These are phyloP conservation scores for Phortica okadai DNA, from an alignment of 2,888 invertebrate species.

Conservation along the genomic window DNA sequence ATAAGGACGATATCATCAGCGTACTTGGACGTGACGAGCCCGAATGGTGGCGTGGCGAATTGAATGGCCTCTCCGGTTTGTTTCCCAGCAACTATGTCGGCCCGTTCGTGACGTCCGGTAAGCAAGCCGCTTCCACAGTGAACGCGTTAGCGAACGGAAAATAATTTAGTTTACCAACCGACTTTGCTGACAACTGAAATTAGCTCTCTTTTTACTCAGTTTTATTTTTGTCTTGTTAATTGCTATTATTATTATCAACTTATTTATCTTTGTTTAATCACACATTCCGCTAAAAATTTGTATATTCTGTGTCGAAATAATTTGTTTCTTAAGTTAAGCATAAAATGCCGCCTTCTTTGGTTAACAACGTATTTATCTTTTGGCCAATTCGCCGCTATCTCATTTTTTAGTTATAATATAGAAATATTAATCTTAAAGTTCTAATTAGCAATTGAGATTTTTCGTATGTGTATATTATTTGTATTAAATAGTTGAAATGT, in stretches of 20 bases:
- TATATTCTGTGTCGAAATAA: constrained; percentile 5
- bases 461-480: constrained; percentile 36
- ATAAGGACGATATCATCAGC: constrained; percentile 93
- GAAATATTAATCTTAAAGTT: not conserved
- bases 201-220: not conserved
- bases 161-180: constrained; percentile 46
- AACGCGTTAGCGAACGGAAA: constrained; percentile 67
- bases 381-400: constrained; percentile 1
- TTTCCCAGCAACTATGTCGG: constrained; percentile 98
- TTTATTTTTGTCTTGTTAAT: constrained; percentile 7
- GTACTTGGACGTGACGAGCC: constrained; percentile 94
- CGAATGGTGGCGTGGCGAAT: constrained; percentile 98
- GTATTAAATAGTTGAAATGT: constrained; percentile 38
- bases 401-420: constrained; percentile 16
- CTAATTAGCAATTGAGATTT: constrained; percentile 2
- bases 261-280: constrained; percentile 30
- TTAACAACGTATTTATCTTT: not conserved
- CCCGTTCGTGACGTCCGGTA: constrained; percentile 79
- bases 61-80: constrained; percentile 91
- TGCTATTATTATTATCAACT: constrained; percentile 32
- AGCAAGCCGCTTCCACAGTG: constrained; percentile 61
- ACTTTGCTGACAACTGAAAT: constrained; percentile 2
- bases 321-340: constrained; percentile 20
- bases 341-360: constrained; percentile 13
- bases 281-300: not conserved